These are phyloP conservation scores for Danionella cerebrum DNA, from an alignment of 2,113 vertebrate species.

Conservation along the genomic window DNA sequence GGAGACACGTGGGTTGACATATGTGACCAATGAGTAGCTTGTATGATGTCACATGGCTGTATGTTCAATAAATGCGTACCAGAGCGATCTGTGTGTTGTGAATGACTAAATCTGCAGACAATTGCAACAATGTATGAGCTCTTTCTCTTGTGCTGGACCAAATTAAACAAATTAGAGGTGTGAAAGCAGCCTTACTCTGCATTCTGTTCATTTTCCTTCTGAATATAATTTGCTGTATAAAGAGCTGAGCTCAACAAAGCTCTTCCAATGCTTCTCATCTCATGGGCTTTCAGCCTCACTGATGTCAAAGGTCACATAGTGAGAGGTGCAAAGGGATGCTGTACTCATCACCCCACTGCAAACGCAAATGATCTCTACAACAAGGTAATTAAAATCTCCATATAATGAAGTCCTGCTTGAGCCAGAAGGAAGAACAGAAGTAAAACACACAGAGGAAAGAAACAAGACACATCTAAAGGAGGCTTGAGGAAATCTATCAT, in stretches of 20 bases:
- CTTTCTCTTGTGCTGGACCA: too few relatives aligned
- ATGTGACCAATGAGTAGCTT: too few relatives aligned
- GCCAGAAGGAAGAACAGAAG: not conserved
- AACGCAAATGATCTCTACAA: slow-evolving; percentile 14
- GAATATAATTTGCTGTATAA: not conserved
- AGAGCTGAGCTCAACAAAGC: not conserved
- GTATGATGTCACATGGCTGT: too few relatives aligned
- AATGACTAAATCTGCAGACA: too few relatives aligned
- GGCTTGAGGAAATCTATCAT: not conserved
- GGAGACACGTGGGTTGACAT: too few relatives aligned
- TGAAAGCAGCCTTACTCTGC: too few relatives aligned
- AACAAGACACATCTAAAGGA: not conserved
- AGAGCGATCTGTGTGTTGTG: too few relatives aligned
- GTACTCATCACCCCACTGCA: slow-evolving; percentile 1
- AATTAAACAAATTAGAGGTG: too few relatives aligned
- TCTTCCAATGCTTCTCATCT: not conserved
- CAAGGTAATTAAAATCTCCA: slow-evolving; percentile 17
- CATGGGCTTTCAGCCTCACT: not conserved
- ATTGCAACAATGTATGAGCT: too few relatives aligned
- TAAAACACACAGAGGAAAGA: not conserved
- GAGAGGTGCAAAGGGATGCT: slow-evolving; percentile 3
- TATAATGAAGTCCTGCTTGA: slow-evolving; percentile 12
- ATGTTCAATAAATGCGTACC: too few relatives aligned
- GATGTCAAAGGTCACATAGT: slow-evolving; percentile 10
- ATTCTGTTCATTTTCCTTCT: not conserved